Conservation (phyloP, 2,113 vertebrate species). For the Sialia sialis region DNA sequence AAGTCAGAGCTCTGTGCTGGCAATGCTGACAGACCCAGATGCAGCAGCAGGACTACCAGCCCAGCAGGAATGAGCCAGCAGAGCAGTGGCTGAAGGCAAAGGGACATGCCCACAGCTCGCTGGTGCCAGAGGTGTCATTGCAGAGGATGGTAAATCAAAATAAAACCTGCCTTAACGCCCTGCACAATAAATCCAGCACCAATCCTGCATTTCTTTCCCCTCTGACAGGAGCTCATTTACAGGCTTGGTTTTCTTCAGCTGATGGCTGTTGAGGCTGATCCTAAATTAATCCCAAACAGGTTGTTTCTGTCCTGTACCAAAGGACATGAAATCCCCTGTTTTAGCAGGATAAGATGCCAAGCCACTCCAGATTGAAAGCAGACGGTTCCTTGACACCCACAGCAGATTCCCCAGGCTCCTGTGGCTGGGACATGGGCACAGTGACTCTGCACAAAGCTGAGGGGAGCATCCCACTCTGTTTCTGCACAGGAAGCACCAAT, state of each 20-base stretch:
- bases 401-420: background rate
- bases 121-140: background rate
- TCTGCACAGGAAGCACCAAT: fast-evolving
- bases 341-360: background rate
- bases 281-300: background rate
- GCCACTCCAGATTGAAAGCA: background rate
- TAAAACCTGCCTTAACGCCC: background rate
- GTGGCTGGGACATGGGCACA: background rate
- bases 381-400: background rate
- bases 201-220: background rate
- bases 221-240: background rate
- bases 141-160: background rate
- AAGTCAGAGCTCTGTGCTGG: background rate
- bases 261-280: background rate
- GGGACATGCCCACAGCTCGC: background rate
- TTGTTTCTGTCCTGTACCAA: background rate
- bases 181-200: background rate
- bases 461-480: background rate
- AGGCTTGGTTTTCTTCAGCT: background rate
- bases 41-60: background rate
- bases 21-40: background rate
- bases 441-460: background rate
- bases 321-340: background rate
- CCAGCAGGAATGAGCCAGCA: background rate
- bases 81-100: background rate